Percentiles rank a stretch among this genome's conserved stretches.
Conservation (phyloP, 2,888 invertebrate genomes). For the Pristionchus maxplancki region DNA sequence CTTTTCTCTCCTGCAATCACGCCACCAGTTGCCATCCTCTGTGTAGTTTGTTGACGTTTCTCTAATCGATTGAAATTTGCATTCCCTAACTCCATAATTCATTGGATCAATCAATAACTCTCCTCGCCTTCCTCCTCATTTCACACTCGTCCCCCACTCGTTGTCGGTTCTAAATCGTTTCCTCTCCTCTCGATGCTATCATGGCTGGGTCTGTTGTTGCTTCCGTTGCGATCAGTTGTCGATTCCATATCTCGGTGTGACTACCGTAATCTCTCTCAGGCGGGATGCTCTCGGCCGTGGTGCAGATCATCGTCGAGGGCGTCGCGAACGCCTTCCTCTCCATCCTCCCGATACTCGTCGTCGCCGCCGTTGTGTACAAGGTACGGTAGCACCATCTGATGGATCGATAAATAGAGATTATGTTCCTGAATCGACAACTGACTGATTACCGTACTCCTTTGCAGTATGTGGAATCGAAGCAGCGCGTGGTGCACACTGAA, state of each 20-base stretch:
- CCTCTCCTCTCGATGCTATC: conserved; percentile 4
- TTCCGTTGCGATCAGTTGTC: background rate
- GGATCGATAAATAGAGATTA: background rate
- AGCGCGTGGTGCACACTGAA: conserved; percentile 40
- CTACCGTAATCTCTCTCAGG: conserved; percentile 13
- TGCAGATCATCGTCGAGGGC: conserved; percentile 46
- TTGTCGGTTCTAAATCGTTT: background rate
- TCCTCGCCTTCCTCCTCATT: background rate
- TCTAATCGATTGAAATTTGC: background rate
- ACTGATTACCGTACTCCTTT: background rate
- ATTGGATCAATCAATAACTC: background rate
- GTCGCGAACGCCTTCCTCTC: conserved; percentile 25
- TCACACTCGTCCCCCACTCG: conserved; percentile 6
- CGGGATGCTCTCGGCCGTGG: conserved; percentile 44
- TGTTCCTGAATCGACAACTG: background rate
- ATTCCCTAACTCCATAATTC: background rate
- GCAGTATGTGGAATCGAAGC: conserved; percentile 45
- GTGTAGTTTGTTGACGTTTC: background rate
- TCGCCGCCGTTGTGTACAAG: conserved; percentile 22
- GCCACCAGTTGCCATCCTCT: background rate
- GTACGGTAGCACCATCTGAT: background rate
- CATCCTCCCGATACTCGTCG: conserved; percentile 37
- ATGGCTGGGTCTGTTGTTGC: background rate
- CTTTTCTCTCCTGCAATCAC: background rate
- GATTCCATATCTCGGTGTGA: background rate